These are phyloP conservation scores for Oryzias curvinotus DNA, from an alignment of 2,113 vertebrate species.

Conservation along the genomic window DNA sequence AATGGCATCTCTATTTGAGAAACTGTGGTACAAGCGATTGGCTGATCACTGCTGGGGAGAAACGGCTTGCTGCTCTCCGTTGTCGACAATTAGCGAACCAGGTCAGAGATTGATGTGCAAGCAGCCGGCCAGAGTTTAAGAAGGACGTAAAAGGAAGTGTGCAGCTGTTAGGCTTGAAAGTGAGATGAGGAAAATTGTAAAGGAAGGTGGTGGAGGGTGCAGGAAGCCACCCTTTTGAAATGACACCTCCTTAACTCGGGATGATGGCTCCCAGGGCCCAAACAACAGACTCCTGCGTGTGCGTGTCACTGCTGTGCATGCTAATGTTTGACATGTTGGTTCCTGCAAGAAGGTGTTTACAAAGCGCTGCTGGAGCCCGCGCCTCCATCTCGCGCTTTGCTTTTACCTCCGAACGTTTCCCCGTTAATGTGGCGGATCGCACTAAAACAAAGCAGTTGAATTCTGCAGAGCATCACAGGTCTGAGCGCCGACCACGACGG, in stretches of 20 bases:
- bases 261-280: constrained; percentile 46
- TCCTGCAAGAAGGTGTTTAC: constrained; percentile 46
- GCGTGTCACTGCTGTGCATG: constrained; percentile 21
- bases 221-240: constrained; percentile 30
- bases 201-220: constrained; percentile 1
- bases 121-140: constrained; percentile 12
- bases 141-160: constrained; percentile 8
- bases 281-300: constrained; percentile 38
- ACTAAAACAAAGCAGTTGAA: constrained; percentile 34
- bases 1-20: too few species aligned
- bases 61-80: constrained; percentile 51
- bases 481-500: not conserved
- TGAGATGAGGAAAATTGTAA: not conserved
- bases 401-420: constrained; percentile 28
- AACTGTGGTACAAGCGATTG: constrained; percentile 48
- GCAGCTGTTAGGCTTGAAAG: constrained; percentile 1
- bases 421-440: constrained; percentile 5
- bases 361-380: constrained; percentile 18
- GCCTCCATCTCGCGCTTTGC: constrained; percentile 25
- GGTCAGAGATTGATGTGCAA: constrained; percentile 50
- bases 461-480: not conserved
- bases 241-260: constrained; percentile 27
- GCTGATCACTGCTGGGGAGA: constrained; percentile 47
- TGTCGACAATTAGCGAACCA: constrained; percentile 69
- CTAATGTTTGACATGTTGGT: constrained; percentile 53